phyloP scores from a whole-genome alignment of 2,113 vertebrate species.

The Orycteropus afer region DNA sequence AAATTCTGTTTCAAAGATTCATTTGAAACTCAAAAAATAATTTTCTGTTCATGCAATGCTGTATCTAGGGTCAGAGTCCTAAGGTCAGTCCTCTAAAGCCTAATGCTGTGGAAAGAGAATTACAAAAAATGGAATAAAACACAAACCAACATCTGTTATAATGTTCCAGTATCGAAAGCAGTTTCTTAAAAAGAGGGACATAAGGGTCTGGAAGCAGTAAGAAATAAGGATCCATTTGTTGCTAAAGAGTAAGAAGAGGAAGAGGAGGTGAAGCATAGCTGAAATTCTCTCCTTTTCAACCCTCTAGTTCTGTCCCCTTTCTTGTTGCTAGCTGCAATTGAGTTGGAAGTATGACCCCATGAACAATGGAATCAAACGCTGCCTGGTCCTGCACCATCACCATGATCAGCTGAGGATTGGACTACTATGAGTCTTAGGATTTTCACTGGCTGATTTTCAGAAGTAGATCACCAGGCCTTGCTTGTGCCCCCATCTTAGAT shows the following conservation, averaged over 20 bases:
- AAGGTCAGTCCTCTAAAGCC: neutral
- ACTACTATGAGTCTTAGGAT: too few relatives aligned
- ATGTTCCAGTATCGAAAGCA: conserved; percentile 10
- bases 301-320: neutral
- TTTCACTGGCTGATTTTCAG: too few relatives aligned
- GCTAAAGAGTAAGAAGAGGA: neutral
- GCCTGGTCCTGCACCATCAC: too few relatives aligned
- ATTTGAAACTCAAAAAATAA: neutral
- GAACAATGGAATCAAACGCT: too few relatives aligned
- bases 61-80: neutral
- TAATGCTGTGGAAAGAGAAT: neutral
- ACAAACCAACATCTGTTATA: neutral
- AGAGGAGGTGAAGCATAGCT: neutral
- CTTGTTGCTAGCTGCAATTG: too few relatives aligned
- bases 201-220: neutral
- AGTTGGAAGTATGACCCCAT: too few relatives aligned
- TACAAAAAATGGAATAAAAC: neutral
- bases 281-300: neutral
- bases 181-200: neutral
- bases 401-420: too few relatives aligned
- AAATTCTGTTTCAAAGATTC: neutral
- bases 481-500: neutral
- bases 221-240: neutral
- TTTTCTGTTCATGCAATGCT: neutral
- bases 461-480: neutral